Percentiles rank a stretch among this genome's conserved stretches.
Conservation (phyloP, 2,797 vertebrate genomes). For the Gadopsis bispinosus region DNA sequence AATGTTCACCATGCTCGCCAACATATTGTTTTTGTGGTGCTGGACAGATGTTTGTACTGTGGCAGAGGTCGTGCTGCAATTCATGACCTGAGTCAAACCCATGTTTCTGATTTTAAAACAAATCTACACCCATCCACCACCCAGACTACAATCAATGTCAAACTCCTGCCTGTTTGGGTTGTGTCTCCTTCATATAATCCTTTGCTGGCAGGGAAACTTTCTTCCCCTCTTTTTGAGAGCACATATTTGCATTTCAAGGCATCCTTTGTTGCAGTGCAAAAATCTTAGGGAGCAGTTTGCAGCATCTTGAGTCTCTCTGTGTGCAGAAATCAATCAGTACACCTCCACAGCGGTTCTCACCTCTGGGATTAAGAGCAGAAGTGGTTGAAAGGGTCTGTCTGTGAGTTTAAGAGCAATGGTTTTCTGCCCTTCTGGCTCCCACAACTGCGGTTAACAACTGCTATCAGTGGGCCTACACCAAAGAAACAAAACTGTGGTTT, state of each 20-base stretch:
- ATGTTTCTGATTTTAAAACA: constrained; percentile 2
- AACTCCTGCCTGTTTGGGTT: constrained; percentile 16
- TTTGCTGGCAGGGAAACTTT: constrained; percentile 16
- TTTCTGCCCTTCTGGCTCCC: constrained; percentile 19
- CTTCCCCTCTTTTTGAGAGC: constrained; percentile 8
- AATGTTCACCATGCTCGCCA: too few relatives aligned
- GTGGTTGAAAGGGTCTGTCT: constrained; percentile 18
- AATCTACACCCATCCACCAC: not conserved
- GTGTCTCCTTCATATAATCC: constrained; percentile 17
- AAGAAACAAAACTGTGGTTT: constrained; percentile 7
- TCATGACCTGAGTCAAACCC: not conserved
- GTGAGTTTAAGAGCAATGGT: constrained; percentile 23
- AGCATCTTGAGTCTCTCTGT: constrained; percentile 21
- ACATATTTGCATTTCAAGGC: constrained; percentile 59
- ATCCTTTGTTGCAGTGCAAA: not conserved
- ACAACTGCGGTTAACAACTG: constrained; percentile 9
- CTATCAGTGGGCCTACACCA: not conserved
- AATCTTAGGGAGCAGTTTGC: constrained; percentile 35
- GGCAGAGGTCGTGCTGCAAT: too few relatives aligned
- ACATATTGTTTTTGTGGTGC: not conserved
- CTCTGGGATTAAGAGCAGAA: constrained; percentile 5
- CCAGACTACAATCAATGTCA: constrained; percentile 13
- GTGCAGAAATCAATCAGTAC: constrained; percentile 46
- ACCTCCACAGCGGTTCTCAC: constrained; percentile 21
- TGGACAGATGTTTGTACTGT: not conserved